Evolutionary conservation across 1,140 invertebrate genomes (phyloP).

Genomic region (Idris sp.): DNA sequence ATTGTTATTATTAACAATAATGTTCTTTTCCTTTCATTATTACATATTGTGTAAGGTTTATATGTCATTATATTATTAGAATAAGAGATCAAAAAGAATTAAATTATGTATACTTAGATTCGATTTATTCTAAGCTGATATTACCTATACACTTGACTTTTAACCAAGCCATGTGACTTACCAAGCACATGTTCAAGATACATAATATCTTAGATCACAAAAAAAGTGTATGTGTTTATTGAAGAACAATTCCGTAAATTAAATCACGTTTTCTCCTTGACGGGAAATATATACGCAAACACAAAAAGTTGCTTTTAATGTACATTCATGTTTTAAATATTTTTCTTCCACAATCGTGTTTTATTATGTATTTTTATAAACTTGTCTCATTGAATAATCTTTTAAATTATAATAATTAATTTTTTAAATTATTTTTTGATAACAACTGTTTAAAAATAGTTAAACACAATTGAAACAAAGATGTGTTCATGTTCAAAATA

Average conservation of each 20-base stretch:
- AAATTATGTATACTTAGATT: constrained; percentile 14
- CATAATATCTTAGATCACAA: constrained; percentile 32
- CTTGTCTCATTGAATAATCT: too few species aligned
- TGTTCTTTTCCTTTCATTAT: too few species aligned
- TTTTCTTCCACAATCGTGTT: too few species aligned
- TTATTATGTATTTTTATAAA: too few species aligned
- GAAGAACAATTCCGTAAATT: constrained; percentile 48
- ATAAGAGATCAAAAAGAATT: constrained; percentile 5
- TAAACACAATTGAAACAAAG: too few species aligned
- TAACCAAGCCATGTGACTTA: constrained; percentile 37
- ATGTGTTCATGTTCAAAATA: too few species aligned
- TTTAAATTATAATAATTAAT: too few species aligned
- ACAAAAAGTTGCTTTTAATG: constrained; percentile 23
- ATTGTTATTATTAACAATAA: too few species aligned
- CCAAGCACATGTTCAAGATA: constrained; percentile 32
- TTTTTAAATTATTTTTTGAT: too few species aligned
- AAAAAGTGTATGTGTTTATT: constrained; percentile 41
- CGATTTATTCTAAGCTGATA: constrained; percentile 2
- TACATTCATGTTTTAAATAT: constrained; percentile 23
- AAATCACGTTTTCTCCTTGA: constrained; percentile 54
- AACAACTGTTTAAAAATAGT: too few species aligned
- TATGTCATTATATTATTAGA: too few species aligned
- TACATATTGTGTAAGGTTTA: too few species aligned
- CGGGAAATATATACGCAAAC: constrained; percentile 31
- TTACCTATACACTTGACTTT: constrained; percentile 44